Base-by-base conservation (phyloP, 2,888 invertebrate genomes). In the Cephus spinipes region DNA sequence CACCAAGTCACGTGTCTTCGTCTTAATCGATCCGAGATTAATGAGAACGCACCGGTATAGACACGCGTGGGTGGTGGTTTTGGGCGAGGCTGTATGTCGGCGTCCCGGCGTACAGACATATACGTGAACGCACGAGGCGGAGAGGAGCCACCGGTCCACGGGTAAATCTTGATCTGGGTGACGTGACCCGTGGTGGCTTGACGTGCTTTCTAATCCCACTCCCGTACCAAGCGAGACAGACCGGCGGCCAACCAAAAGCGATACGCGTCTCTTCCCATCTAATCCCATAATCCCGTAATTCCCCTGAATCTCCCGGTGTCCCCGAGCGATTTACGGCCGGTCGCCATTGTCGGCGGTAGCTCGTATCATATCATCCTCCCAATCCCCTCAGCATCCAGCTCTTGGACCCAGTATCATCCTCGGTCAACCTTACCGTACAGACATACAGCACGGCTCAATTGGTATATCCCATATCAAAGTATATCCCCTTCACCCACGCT, bases 181-280 rank as follows among this genome's bases (percentile, higher is more conserved):
- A 87, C 86, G 85, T 82, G 85, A 84, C 83, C 83, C 81, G 85
- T 80, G 83, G 81, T 82, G 83, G 83, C 82, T 86, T 81, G 83
- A 81, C 86, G 87, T 86, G 87, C 86, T 86, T 87, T 87, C 87
- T 87, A 87, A 87, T 87, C 83, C 85, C 81, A 85, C 55, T 55
- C 55, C 55, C 23, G 15, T 55, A 55, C 23, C 23, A 23, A 23
- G 55, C 15, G 55, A 85, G 85, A 83, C 84, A 81, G 82, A 83
- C 82, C 83, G 83, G 83, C 81, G 81, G 77, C 82, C 55, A 23
- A 55, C 55, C 55, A 23, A 23, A 55, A 55, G 55, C 55, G 9
- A 55, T 55, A 23, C 55, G 55, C 23, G 55, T 55, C 55, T 23
- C 55, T 55, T 55, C 55, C 23, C 55, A 15, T 55, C 55, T 76